Base-by-base conservation (phyloP, 2,888 invertebrate genomes). In the Diarsia brunnea region DNA sequence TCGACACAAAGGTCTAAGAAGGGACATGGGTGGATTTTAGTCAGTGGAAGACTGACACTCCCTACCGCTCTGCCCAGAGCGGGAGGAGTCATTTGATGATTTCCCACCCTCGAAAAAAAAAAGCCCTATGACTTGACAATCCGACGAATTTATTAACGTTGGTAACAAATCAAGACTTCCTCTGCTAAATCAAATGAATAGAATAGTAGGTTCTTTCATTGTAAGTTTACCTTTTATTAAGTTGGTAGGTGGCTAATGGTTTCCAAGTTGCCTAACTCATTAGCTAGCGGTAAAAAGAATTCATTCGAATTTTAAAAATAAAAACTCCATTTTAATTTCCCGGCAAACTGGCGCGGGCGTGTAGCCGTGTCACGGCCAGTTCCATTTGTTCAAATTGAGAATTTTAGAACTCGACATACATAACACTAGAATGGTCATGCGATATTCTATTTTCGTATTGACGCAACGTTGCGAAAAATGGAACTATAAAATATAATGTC, bases 371-470 rank as follows among this genome's bases (percentile, higher is more conserved):
- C 58, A 73, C 58, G 21, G 63, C 72, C 67, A 73, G 71, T 77
- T 82, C 71, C 72, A 87, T 88, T 83, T 82, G 77, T 84, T 64
- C 66, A 82, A 87, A 84, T 84, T 86, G 77, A 74, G 80, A 76
- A 79, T 82, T 81, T 86, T 79, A 75, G 79, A 73, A 73, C 81
- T 71, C 76, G 51, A 49, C 49, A 64, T 43, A 43, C 76, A 79
- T 78, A 81, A 79, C 69, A 79, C 74, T 82, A 79, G 64, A 80
- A 70, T 38, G 69, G 73, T 51, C 51, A 71, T 66, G 68, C 75
- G 61, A 71, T 79, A 81, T 87, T 88, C 80, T 84, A 87, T 88
- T 86, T 86, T 82, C 73, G 58, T 24, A 79, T 75, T 73, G 84
- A 81, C 69, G 73, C 82, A 76, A 63, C 74, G 73, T 70, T 55